phyloP scores from a whole-genome alignment of 2,888 invertebrate genomes.

The Asteroscopus sphinx region DNA sequence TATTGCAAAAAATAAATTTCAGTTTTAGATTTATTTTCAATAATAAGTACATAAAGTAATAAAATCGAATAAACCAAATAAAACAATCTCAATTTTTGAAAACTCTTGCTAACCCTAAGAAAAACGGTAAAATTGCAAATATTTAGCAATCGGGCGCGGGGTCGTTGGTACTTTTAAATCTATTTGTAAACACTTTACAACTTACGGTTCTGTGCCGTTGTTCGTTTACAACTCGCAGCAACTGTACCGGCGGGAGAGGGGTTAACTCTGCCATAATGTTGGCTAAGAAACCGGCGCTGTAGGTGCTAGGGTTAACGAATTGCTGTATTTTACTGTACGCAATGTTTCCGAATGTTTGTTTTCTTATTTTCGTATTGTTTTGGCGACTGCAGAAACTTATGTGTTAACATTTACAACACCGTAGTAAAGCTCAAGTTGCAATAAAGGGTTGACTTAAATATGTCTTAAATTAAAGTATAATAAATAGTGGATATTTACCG shows the following conservation, averaged over 20 bases:
- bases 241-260: slow-evolving; percentile 50
- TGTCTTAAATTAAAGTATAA: too few relatives aligned
- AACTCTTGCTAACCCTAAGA: slow-evolving; percentile 2
- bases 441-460: too few relatives aligned
- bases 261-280: slow-evolving; percentile 43
- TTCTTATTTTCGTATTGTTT: slow-evolving; percentile 9
- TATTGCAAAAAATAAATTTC: too few relatives aligned
- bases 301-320: slow-evolving; percentile 39
- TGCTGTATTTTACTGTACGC: slow-evolving; percentile 14
- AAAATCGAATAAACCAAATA: not conserved
- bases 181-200: slow-evolving; percentile 71
- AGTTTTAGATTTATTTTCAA: too few relatives aligned
- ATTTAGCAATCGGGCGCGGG: slow-evolving; percentile 54
- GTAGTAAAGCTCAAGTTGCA: not conserved
- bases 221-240: slow-evolving; percentile 59
- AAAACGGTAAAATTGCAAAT: slow-evolving; percentile 62
- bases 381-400: not conserved
- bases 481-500: too few relatives aligned
- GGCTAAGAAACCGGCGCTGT: slow-evolving; percentile 36
- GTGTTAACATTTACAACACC: not conserved
- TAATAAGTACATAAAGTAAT: too few relatives aligned
- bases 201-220: slow-evolving; percentile 55
- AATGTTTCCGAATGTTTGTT: slow-evolving; percentile 7
- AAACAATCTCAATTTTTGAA: not conserved
- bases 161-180: slow-evolving; percentile 65